Base-by-base conservation (phyloP, 1,140 invertebrate species). In the Sinonovacula constricta region DNA sequence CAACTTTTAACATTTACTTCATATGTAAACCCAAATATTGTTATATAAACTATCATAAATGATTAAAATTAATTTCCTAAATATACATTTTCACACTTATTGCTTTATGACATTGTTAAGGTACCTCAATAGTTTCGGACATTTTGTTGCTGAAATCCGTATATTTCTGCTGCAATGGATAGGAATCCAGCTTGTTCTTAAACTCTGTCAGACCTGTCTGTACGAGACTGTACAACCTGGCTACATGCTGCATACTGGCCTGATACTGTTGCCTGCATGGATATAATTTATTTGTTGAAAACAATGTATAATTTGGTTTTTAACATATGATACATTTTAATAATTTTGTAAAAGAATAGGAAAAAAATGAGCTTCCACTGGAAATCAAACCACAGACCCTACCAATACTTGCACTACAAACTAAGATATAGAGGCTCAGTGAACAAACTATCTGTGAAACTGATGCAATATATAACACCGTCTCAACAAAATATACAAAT, bases 111-210 rank as follows among this genome's bases (percentile, higher is more conserved):
- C 7, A n/a, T 22, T 59, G 12, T 24, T 22, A 28, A 57, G 39
- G 59, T 59, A 84, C 83, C 80, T 80, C 39, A 0, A 84, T 49
- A 30, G 59, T 71, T 1, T 65, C 36, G 28, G 75, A 53, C 24
- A 79, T 26, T 18, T 59, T 62, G 10, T 70, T 75, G 24, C 79
- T 72, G 14, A 76, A 34, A 71, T 74, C 57, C 59, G 75, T 71
- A 56, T 84, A 84, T 60, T 79, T 79, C 56, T 82, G 49, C 26
- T 77, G 59, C 45, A 81, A 77, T 34, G 75, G 79, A 59, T 81
- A 84, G 4, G 53, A 22, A 18, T 79, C 59, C 15, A 84, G 54
- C 49, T 78, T 59, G 39, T 84, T 82, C 3, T 56, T 56, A 7
- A 81, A 15, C 54, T 81, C 65, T 24, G 56, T 63, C 1, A 80